Percentiles rank a stretch among this genome's conserved stretches.
These are phyloP conservation scores for Callosobruchus maculatus DNA, from an alignment of 2,888 invertebrate species.

Conservation along the genomic window DNA sequence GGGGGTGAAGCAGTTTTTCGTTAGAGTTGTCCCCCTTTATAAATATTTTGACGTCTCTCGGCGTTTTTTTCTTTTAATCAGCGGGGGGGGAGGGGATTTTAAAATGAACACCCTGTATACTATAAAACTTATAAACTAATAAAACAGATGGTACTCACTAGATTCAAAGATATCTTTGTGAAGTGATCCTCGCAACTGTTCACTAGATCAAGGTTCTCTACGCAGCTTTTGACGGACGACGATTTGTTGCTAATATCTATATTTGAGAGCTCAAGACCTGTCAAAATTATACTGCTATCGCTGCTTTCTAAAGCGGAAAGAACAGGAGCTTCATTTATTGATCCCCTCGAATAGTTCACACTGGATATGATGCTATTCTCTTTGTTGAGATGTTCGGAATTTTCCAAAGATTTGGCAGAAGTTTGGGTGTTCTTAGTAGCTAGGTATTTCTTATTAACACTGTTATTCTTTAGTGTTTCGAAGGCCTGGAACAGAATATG, in stretches of 20 bases:
- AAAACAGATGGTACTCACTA: slow-evolving; percentile 38
- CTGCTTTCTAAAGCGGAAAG: slow-evolving; percentile 3
- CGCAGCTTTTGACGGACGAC: slow-evolving; percentile 4
- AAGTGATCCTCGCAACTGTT: slow-evolving; percentile 26
- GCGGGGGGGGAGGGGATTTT: too few relatives aligned
- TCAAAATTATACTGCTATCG: slow-evolving; percentile 13
- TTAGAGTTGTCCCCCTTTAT: too few relatives aligned
- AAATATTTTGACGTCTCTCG: too few relatives aligned
- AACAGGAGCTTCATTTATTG: slow-evolving; percentile 18
- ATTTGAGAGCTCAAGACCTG: slow-evolving; percentile 13
- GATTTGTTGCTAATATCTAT: slow-evolving; percentile 9
- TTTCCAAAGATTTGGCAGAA: slow-evolving; percentile 17
- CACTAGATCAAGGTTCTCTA: slow-evolving; percentile 16
- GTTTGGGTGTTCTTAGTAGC: slow-evolving; percentile 40
- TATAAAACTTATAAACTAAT: too few relatives aligned
- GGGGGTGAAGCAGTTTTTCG: too few relatives aligned
- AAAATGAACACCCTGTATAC: too few relatives aligned
- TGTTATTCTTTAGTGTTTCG: slow-evolving; percentile 30
- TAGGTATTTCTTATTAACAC: slow-evolving; percentile 22
- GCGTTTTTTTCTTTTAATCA: too few relatives aligned
- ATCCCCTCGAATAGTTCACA: slow-evolving; percentile 41
- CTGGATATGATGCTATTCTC: slow-evolving; percentile 19
- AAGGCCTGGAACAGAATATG: slow-evolving; percentile 25
- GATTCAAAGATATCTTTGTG: slow-evolving; percentile 40
- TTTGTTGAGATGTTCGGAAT: slow-evolving; percentile 6